A percentile compares a stretch with the other conserved stretches of the same genome.
Evolutionary conservation across 2,797 vertebrate genomes (phyloP).

Genomic region (Bryconaethiops microstoma): DNA sequence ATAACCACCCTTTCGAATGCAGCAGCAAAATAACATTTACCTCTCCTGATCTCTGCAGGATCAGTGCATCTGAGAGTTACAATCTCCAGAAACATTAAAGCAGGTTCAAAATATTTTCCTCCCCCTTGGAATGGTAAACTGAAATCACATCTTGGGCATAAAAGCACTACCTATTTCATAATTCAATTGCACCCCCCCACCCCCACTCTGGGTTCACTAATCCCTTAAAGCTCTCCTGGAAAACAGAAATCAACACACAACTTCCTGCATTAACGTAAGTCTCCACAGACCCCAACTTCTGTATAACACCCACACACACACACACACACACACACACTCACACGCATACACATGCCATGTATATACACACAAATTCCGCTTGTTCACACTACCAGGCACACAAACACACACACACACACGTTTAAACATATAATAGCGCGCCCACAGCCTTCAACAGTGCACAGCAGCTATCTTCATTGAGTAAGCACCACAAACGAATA

Average conservation of each 20-base stretch:
- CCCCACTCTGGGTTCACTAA: slow-evolving; percentile 37
- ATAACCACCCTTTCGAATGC: slow-evolving; percentile 10
- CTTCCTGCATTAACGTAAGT: slow-evolving; percentile 45
- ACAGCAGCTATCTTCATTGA: slow-evolving; percentile 45
- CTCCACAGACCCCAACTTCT: slow-evolving; percentile 15
- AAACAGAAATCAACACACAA: slow-evolving; percentile 46
- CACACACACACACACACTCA: slow-evolving; percentile 18
- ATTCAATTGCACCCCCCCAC: slow-evolving; percentile 44
- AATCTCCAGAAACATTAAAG: slow-evolving; percentile 52
- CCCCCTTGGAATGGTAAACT: slow-evolving; percentile 48
- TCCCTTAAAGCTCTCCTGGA: slow-evolving; percentile 50
- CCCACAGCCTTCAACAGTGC: slow-evolving; percentile 20
- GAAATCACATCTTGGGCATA: slow-evolving; percentile 55
- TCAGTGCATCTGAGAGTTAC: slow-evolving; percentile 37
- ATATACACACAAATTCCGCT: slow-evolving; percentile 7
- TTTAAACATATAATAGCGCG: neutral
- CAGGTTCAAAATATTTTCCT: slow-evolving; percentile 46
- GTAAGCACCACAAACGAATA: slow-evolving; percentile 79
- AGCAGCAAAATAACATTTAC: slow-evolving; percentile 22
- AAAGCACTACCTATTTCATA: slow-evolving; percentile 57
- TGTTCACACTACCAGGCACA: slow-evolving; percentile 12
- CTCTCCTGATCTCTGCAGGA: slow-evolving; percentile 10
- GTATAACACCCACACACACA: no score
- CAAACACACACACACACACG: slow-evolving; percentile 11
- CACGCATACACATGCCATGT: neutral